Evolutionary conservation across 2,113 vertebrate species (phyloP).

Genomic region (Antennarius striatus): DNA sequence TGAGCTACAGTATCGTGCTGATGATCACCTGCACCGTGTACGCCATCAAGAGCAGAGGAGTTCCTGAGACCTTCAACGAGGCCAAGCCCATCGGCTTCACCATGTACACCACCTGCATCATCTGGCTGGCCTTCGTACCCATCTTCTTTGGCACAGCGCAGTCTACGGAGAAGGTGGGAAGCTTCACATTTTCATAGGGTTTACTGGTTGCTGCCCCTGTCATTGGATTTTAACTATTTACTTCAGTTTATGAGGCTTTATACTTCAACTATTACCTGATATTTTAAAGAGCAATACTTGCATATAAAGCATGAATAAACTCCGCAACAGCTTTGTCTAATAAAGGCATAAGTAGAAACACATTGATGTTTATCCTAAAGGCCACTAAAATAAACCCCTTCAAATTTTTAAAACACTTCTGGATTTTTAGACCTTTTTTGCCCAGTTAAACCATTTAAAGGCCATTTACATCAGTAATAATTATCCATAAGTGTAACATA

Average conservation of each 20-base stretch:
- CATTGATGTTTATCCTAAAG: too few species aligned
- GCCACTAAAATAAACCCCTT: too few species aligned
- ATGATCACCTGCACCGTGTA: constrained; percentile 93
- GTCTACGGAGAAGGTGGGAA: constrained; percentile 86
- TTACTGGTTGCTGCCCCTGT: not conserved
- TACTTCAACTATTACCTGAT: not conserved
- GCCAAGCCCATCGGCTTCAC: constrained; percentile 91
- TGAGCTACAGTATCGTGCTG: constrained; percentile 88
- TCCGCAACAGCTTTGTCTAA: not conserved
- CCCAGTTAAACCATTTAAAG: too few species aligned
- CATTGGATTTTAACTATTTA: not conserved
- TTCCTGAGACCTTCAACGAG: constrained; percentile 93
- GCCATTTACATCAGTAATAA: not conserved
- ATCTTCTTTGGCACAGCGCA: constrained; percentile 92
- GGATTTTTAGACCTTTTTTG: too few species aligned
- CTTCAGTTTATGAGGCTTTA: not conserved
- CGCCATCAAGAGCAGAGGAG: constrained; percentile 88
- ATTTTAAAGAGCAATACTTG: not conserved
- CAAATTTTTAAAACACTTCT: too few species aligned
- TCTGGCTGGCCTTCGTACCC: constrained; percentile 92
- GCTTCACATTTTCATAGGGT: not conserved
- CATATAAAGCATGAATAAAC: not conserved
- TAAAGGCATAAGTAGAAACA: not conserved
- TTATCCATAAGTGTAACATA: not conserved
- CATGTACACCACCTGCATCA: constrained; percentile 91